phyloP scores from a whole-genome alignment of 2,888 invertebrate species.

The Hirtodrosophila confusa region DNA sequence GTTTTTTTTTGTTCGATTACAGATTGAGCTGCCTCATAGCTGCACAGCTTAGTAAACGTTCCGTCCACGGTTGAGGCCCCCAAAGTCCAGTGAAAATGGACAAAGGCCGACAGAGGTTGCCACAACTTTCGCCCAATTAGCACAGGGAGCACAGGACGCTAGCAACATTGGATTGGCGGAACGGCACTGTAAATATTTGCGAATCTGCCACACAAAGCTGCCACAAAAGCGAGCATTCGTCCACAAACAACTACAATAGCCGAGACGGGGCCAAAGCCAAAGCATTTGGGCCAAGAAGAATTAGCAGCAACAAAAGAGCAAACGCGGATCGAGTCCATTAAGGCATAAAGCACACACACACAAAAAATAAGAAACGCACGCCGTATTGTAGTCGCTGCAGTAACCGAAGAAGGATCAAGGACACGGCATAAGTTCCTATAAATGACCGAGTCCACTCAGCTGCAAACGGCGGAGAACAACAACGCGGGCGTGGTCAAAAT shows the following conservation, averaged over 20 bases:
- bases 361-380: conserved; percentile 3
- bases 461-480: conserved; percentile 84
- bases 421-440: conserved; percentile 52
- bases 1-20: conserved; percentile 18
- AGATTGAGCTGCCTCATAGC: conserved; percentile 11
- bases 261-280: conserved; percentile 2
- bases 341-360: conserved; percentile 26
- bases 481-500: conserved; percentile 84
- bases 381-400: too few species aligned
- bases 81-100: conserved; percentile 72
- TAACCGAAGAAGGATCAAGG: conserved; percentile 18
- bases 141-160: conserved; percentile 38
- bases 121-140: conserved; percentile 76
- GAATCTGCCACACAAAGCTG: conserved; percentile 36
- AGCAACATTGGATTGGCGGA: conserved; percentile 31
- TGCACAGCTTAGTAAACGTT: conserved; percentile 36
- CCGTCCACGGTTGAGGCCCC: conserved; percentile 68
- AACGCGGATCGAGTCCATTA: conserved; percentile 66
- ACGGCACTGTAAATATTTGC: conserved; percentile 69
- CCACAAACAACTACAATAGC: conserved; percentile 27
- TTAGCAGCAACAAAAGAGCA: conserved; percentile 67
- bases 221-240: conserved; percentile 38
- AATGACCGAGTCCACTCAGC: conserved; percentile 85
- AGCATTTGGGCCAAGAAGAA: conserved; percentile 30
- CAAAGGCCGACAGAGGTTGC: conserved; percentile 75